Evolutionary conservation across 2,113 vertebrate species (phyloP).

Genomic region (Pardalotus punctatus): DNA sequence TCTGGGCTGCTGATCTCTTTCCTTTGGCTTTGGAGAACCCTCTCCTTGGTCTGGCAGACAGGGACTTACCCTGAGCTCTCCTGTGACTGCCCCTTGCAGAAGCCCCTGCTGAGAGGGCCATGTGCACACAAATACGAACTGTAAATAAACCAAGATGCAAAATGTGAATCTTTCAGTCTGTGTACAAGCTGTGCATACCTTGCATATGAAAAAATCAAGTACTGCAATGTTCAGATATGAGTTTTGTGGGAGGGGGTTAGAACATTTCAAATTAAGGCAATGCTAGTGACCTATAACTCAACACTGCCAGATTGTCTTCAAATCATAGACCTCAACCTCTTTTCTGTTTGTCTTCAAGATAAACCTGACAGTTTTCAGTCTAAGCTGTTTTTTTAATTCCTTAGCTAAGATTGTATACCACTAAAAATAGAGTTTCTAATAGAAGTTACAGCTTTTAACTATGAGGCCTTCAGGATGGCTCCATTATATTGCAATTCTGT

Average conservation of each 20-base stretch:
- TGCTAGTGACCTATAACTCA: background rate
- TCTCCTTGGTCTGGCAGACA: background rate
- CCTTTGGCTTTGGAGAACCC: background rate
- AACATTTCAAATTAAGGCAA: background rate
- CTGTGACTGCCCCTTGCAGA: rapidly evolving
- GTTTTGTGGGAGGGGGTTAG: background rate
- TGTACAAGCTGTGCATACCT: background rate
- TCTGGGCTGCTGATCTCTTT: background rate
- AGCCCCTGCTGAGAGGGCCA: rapidly evolving
- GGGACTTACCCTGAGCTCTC: background rate
- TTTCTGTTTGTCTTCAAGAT: background rate
- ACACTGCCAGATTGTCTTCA: background rate
- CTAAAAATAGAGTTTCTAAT: constrained; percentile 10
- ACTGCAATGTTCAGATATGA: background rate
- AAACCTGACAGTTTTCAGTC: background rate
- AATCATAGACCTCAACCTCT: background rate
- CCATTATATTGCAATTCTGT: background rate
- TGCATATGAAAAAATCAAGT: background rate
- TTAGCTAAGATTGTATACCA: background rate
- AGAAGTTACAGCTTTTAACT: background rate
- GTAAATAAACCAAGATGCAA: background rate
- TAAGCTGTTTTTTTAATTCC: background rate
- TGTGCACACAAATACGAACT: rapidly evolving
- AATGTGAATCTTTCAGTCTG: background rate
- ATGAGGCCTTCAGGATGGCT: background rate